phyloP scores from a whole-genome alignment of 2,113 vertebrate genomes.

The Epinephelus cyanopodus region DNA sequence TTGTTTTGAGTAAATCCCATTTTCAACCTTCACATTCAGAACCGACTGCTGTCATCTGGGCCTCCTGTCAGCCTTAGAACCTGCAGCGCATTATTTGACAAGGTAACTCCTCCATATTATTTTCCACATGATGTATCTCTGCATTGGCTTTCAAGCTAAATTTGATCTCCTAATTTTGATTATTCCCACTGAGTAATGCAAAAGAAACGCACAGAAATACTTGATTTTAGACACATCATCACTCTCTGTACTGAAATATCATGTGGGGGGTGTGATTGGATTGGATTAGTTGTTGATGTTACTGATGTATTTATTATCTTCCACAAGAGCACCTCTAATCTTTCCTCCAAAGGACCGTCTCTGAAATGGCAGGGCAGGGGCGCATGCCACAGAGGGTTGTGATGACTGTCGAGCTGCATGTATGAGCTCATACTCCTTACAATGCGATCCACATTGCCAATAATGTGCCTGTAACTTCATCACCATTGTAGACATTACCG shows the following conservation, averaged over 20 bases:
- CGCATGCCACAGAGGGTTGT: constrained; percentile 73
- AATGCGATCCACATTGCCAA: constrained; percentile 8
- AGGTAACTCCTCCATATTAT: constrained; percentile 85
- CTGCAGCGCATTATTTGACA: constrained; percentile 88
- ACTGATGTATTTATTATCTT: constrained; percentile 41
- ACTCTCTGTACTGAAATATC: constrained; percentile 58
- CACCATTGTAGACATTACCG: constrained; percentile 64
- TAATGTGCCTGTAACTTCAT: constrained; percentile 59
- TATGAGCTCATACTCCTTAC: constrained; percentile 66
- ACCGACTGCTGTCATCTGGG: constrained; percentile 88
- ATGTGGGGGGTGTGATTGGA: constrained; percentile 45
- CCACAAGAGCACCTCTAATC: constrained; percentile 41
- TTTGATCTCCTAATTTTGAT: constrained; percentile 58
- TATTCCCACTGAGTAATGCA: constrained; percentile 33
- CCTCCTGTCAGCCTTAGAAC: constrained; percentile 88
- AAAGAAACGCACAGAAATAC: constrained; percentile 40
- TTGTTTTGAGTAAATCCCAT: constrained; percentile 83
- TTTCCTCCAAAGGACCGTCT: constrained; percentile 33
- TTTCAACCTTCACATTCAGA: constrained; percentile 87
- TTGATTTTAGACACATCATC: constrained; percentile 57
- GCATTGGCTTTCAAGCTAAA: constrained; percentile 74
- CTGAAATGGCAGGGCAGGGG: constrained; percentile 63
- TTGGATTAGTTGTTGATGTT: constrained; percentile 27
- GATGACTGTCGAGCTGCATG: constrained; percentile 77
- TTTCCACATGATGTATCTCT: constrained; percentile 73